Percentiles rank a stretch among this genome's conserved stretches.
Conservation (phyloP, 2,113 vertebrate genomes). For the Suricata suricatta region DNA sequence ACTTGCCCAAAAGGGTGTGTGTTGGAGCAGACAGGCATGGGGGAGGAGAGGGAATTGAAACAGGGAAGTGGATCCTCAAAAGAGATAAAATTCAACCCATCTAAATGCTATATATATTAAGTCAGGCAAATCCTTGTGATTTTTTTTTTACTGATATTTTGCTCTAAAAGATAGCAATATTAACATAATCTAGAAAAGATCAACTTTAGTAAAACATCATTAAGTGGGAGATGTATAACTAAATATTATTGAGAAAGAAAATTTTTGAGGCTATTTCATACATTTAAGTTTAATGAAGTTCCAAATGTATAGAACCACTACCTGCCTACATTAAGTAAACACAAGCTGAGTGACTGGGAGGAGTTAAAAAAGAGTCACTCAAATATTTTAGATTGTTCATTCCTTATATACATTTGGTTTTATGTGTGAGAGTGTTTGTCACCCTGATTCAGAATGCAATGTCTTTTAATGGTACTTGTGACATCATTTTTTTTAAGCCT, state of each 20-base stretch:
- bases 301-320: background rate
- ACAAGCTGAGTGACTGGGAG: background rate
- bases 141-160: constrained; percentile 12
- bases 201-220: constrained; percentile 30
- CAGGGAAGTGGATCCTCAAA: background rate
- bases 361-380: background rate
- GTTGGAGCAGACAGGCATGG: background rate
- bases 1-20: background rate
- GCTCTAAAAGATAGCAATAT: background rate
- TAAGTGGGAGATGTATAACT: background rate
- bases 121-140: background rate
- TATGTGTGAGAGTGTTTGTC: background rate
- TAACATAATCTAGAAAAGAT: constrained; percentile 30
- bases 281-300: background rate
- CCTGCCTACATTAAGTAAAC: background rate
- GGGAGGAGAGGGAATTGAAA: background rate
- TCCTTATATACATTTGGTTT: background rate
- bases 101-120: background rate
- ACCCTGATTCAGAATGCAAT: background rate
- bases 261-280: background rate
- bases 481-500: background rate
- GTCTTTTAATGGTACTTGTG: background rate
- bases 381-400: background rate
- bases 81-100: background rate
- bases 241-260: constrained; percentile 8